These are phyloP conservation scores for Drosophila sproati DNA, from an alignment of 1,140 invertebrate genomes.

Conservation along the genomic window DNA sequence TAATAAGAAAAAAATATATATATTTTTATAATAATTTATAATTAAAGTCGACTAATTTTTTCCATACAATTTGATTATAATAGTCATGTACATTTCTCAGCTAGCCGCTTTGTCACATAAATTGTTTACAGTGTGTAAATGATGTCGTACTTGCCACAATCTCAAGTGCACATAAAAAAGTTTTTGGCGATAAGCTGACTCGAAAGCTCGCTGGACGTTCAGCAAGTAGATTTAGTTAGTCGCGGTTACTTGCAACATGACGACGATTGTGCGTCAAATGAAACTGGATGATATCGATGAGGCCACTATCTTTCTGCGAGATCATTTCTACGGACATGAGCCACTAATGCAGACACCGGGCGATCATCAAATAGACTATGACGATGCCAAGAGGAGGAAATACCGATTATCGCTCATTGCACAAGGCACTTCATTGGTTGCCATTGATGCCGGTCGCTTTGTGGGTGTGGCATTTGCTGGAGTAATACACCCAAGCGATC, in stretches of 20 bases:
- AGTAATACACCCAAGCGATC: conserved; percentile 27
- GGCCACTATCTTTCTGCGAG: conserved; percentile 45
- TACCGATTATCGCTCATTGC: conserved; percentile 40
- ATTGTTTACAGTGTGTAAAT: too few species aligned
- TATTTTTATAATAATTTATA: too few species aligned
- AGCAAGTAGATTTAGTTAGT: neutral
- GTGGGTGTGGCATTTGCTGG: conserved; percentile 59
- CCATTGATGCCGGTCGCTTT: conserved; percentile 40
- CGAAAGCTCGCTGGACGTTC: neutral
- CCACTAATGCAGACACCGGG: conserved; percentile 54
- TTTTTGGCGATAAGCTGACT: neutral
- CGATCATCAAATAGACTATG: conserved; percentile 24
- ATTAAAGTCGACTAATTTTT: too few species aligned
- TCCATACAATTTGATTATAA: too few species aligned
- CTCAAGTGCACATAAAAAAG: neutral
- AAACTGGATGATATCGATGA: conserved; percentile 11
- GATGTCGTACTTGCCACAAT: neutral
- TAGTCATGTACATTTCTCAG: too few species aligned
- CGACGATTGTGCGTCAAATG: conserved; percentile 15
- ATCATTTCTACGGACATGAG: conserved; percentile 52
- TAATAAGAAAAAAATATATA: too few species aligned
- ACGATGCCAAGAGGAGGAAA: conserved; percentile 26
- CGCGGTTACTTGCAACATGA: neutral
- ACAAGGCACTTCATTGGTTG: conserved; percentile 50
- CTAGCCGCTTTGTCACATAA: too few species aligned